A percentile compares a stretch with the other conserved stretches of the same genome.
phyloP scores from a whole-genome alignment of 2,113 vertebrate species.

The Carollia perspicillata region DNA sequence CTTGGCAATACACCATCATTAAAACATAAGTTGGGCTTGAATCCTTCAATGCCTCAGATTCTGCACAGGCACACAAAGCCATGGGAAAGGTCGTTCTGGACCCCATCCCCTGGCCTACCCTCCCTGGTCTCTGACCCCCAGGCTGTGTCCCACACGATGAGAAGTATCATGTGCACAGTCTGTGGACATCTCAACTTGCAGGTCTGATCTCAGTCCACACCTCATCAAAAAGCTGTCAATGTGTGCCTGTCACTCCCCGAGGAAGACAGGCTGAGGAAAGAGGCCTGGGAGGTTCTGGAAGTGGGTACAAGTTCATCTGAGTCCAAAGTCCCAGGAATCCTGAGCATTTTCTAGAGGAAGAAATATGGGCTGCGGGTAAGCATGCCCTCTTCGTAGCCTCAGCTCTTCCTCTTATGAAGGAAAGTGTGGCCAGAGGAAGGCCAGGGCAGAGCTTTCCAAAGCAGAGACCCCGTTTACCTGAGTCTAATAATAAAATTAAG shows the following conservation, averaged over 20 bases:
- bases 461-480: background rate
- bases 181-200: background rate
- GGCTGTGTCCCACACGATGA: background rate
- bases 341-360: background rate
- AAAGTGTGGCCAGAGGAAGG: background rate
- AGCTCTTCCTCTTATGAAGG: background rate
- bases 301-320: background rate
- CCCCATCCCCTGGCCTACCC: too few relatives aligned
- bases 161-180: rapidly evolving
- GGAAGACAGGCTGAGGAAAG: background rate
- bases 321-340: background rate
- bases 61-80: background rate
- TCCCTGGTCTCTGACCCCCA: background rate
- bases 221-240: background rate
- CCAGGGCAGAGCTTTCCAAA: background rate
- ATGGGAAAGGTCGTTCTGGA: background rate
- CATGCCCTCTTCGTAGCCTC: background rate
- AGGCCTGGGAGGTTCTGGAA: background rate
- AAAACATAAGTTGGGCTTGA: background rate
- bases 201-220: background rate
- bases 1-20: background rate
- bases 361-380: background rate
- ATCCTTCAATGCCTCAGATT: background rate
- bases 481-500: background rate
- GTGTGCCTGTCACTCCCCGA: background rate